Evolutionary conservation across 2,797 vertebrate species (phyloP).

Genomic region (Vultur gryphus): DNA sequence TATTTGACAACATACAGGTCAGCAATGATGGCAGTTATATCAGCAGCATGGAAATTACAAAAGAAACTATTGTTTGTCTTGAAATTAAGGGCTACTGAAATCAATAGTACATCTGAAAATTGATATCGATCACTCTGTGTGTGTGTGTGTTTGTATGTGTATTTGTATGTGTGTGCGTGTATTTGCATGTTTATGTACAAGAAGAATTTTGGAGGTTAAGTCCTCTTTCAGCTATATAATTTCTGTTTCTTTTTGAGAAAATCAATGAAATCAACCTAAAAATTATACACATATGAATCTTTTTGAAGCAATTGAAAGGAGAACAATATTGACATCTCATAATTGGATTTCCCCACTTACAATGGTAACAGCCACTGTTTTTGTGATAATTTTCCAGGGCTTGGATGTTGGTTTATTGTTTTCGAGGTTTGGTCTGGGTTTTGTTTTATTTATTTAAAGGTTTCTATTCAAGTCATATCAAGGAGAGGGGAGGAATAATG

Average conservation of each 20-base stretch:
- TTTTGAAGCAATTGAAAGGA: constrained; percentile 34
- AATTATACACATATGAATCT: constrained; percentile 42
- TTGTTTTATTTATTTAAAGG: constrained; percentile 55
- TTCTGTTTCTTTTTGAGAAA: constrained; percentile 45
- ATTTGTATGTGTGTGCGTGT: not conserved
- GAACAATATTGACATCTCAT: constrained; percentile 56
- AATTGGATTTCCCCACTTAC: constrained; percentile 61
- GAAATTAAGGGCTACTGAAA: constrained; percentile 73
- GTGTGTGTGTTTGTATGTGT: constrained; percentile 13
- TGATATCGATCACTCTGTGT: constrained; percentile 63
- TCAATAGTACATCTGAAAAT: constrained; percentile 79
- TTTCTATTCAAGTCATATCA: constrained; percentile 43
- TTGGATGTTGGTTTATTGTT: constrained; percentile 35
- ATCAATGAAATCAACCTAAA: constrained; percentile 40
- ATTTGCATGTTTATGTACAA: not conserved
- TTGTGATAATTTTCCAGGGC: constrained; percentile 48
- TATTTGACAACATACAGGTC: constrained; percentile 71
- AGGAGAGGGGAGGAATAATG: constrained; percentile 25
- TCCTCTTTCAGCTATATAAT: not conserved
- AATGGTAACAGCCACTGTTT: not conserved
- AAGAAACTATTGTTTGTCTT: constrained; percentile 73
- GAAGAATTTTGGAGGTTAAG: not conserved
- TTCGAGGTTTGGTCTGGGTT: constrained; percentile 9
- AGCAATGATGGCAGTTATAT: constrained; percentile 68
- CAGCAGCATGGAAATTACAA: constrained; percentile 73